Percentiles rank a stretch among this genome's conserved stretches.
phyloP scores from a whole-genome alignment of 2,113 vertebrate genomes.

The Patagioenas fasciata region DNA sequence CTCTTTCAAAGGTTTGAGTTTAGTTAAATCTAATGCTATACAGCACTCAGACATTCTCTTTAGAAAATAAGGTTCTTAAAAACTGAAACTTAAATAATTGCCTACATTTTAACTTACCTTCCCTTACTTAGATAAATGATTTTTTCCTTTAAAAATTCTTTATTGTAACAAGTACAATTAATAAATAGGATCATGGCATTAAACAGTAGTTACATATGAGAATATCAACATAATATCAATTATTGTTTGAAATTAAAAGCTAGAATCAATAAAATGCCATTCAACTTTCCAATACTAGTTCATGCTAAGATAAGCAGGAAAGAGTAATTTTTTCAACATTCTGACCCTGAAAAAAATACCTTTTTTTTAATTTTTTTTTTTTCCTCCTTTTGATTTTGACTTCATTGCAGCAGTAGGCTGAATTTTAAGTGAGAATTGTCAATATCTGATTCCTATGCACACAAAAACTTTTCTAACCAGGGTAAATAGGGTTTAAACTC shows the following conservation, averaged over 20 bases:
- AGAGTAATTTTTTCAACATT: not conserved
- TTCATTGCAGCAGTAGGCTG: not conserved
- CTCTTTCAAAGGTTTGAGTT: not conserved
- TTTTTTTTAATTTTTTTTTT: not conserved
- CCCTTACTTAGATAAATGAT: not conserved
- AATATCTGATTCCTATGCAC: not conserved
- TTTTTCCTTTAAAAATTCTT: not conserved
- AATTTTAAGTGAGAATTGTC: not conserved
- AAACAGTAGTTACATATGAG: not conserved
- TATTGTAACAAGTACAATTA: not conserved
- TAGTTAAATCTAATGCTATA: not conserved
- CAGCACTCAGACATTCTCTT: not conserved
- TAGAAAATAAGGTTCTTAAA: not conserved
- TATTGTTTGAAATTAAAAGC: not conserved
- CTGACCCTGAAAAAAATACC: not conserved
- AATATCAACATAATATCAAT: conserved; percentile 4
- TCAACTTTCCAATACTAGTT: not conserved
- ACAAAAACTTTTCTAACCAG: not conserved
- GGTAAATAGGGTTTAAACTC: not conserved
- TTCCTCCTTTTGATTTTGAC: not conserved
- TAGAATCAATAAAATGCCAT: conserved; percentile 21
- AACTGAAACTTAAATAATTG: not conserved
- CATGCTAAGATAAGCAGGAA: not conserved
- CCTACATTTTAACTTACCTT: not conserved
- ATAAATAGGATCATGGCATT: conserved; percentile 3